Base-by-base conservation (phyloP, 2,113 vertebrate species). In the Dasyornis broadbenti region DNA sequence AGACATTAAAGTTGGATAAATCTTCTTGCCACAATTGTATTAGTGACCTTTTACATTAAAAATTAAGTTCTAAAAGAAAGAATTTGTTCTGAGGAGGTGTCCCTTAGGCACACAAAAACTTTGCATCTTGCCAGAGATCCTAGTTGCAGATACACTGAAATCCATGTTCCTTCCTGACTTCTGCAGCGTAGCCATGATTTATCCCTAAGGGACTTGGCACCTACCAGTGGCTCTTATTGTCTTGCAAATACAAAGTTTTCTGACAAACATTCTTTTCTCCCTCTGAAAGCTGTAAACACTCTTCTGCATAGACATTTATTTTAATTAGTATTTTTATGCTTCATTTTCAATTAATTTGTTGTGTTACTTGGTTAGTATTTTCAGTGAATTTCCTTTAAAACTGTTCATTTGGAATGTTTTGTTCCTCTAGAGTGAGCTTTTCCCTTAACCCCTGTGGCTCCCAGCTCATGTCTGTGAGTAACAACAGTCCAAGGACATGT, bases 401-500 rank as follows among this genome's bases (percentile, higher is more conserved):
- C 4, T 27, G 7, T 53, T 69, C 3, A 30, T 76, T 65, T 79
- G 66, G 57, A 65, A 39, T 88, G 66, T 40, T 91, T 60, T 68
- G 3, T 40, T 94, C 8, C 45, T 80, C 37, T 50, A 35, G 31
- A 65, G 28, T 11, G 49, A 20, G 7, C 24, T 91, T 60, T 72
- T 40, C 52, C 19, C 30, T 54, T 56, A 19, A 37, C 10, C 56
- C 8, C 24, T 44, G 8, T 44, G 57, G 24, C 14, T 82, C 33
- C 26, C 70, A 82, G 45, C 28, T 88, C 42, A 42, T 11, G 13
- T 24, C n/a, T 65, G 1, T 16, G n/a, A 53, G 8, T 27, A 45
- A 45, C 28, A 40, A 6, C 13, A 54, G 37, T 9, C n/a, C 1
- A 1, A 0, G 2, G 52, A 20, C 40, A 16, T 27, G 20, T 45